Conservation (phyloP, 2,797 vertebrate species). For the Choloepus didactylus region DNA sequence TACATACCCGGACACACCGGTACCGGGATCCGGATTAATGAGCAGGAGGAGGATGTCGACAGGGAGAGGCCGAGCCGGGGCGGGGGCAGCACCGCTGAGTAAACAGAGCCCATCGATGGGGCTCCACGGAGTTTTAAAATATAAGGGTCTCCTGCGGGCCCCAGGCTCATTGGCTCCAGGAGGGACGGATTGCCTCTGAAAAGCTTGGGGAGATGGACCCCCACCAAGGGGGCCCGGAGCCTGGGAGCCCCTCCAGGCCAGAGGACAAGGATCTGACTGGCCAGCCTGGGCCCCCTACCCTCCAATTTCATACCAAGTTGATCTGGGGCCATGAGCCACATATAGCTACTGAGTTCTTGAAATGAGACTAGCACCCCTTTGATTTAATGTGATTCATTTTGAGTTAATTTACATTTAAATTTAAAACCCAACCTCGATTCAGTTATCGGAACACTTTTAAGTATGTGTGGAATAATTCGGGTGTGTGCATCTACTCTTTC, state of each 20-base stretch:
- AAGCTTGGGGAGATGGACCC: not conserved
- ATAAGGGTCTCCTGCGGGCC: not conserved
- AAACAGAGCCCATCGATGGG: not conserved
- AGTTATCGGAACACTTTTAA: conserved; percentile 52
- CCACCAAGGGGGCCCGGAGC: no score
- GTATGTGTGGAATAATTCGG: not conserved
- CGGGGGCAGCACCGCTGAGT: rapidly evolving
- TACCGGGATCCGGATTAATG: conserved; percentile 79
- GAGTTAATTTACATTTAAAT: conserved; percentile 65
- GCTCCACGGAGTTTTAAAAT: not conserved
- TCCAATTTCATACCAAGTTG: not conserved
- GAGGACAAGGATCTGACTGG: no score
- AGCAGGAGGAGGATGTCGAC: conserved; percentile 27
- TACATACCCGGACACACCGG: conserved; percentile 18
- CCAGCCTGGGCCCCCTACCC: no score
- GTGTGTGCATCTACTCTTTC: not conserved
- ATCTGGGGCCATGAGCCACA: not conserved
- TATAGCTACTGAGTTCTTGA: not conserved
- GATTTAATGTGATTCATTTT: conserved; percentile 61
- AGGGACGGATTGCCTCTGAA: not conserved
- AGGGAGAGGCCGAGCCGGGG: not conserved
- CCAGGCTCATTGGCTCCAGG: not conserved
- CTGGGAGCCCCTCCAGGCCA: no score
- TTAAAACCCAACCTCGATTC: conserved; percentile 55
- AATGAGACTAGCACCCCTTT: not conserved